Conservation (phyloP, 2,113 vertebrate genomes). For the Sander lucioperca region DNA sequence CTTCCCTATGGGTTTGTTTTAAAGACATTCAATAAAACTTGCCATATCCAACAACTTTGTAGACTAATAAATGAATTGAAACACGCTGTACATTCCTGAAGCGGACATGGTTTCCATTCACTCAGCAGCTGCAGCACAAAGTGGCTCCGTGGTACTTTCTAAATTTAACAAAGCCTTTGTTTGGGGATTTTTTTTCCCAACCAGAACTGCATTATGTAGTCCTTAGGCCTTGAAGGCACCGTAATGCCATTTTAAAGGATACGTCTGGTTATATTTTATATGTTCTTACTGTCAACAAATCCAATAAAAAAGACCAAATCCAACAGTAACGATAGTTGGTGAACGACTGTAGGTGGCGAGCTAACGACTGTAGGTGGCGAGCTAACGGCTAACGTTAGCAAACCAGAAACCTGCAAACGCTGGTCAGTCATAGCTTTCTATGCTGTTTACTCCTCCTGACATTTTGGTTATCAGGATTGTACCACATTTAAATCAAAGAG, state of each 20-base stretch:
- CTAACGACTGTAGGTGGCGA: background rate
- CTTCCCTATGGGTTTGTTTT: background rate
- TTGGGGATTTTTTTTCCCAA: background rate
- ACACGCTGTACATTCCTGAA: background rate
- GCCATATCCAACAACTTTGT: background rate
- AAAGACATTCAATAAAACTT: background rate
- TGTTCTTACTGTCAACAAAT: background rate
- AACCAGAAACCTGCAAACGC: too few species aligned
- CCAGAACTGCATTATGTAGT: background rate
- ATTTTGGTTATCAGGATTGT: too few species aligned
- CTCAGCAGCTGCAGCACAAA: conserved; percentile 24
- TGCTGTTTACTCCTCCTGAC: too few species aligned
- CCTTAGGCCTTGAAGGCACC: background rate
- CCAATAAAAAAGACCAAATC: background rate
- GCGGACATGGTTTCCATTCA: background rate
- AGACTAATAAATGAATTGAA: background rate
- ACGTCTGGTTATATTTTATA: background rate
- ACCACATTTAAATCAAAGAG: too few species aligned
- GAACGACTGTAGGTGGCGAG: background rate
- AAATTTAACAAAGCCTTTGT: conserved; percentile 36
- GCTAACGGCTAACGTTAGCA: background rate
- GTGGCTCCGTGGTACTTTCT: conserved; percentile 22
- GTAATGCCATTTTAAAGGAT: background rate
- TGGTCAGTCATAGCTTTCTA: too few species aligned
- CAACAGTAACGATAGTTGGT: background rate